Evolutionary conservation across 2,113 vertebrate species (phyloP).

Genomic region (Callipepla squamata): DNA sequence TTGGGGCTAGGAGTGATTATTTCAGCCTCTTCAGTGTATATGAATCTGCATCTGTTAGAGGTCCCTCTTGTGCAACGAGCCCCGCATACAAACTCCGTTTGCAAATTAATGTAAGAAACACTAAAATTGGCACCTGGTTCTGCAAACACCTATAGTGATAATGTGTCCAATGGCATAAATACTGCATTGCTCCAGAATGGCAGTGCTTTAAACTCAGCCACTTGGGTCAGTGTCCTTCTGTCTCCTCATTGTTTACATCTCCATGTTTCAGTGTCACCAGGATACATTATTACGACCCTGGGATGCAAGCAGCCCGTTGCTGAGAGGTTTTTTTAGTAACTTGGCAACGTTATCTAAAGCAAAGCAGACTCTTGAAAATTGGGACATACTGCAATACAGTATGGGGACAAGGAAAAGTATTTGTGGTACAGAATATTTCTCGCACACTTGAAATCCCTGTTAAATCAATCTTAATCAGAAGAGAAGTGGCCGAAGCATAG

Average conservation of each 20-base stretch:
- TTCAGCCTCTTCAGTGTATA: not conserved
- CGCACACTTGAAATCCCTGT: constrained; percentile 3
- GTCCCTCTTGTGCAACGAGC: not conserved
- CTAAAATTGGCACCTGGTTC: not conserved
- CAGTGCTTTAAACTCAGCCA: not conserved
- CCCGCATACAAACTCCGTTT: not conserved
- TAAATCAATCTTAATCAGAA: not conserved
- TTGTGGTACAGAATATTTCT: constrained; percentile 21
- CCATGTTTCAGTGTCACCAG: constrained; percentile 46
- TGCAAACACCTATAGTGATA: not conserved
- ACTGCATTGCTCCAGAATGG: not conserved
- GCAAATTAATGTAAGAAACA: constrained; percentile 15
- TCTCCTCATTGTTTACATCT: constrained; percentile 25
- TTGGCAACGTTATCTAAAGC: constrained; percentile 57
- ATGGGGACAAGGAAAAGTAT: constrained; percentile 4
- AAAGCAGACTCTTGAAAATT: constrained; percentile 47
- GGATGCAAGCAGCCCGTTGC: constrained; percentile 36
- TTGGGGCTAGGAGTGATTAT: constrained; percentile 16
- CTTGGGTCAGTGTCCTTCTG: not conserved
- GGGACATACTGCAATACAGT: constrained; percentile 26
- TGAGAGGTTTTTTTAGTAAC: constrained; percentile 47
- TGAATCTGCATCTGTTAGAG: not conserved
- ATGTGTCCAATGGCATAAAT: not conserved
- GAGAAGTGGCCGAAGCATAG: not conserved
- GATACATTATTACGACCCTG: constrained; percentile 46